Percentiles rank a stretch among this genome's conserved stretches.
phyloP scores from a whole-genome alignment of 2,888 invertebrate species.

The Temnothorax unifasciatus region DNA sequence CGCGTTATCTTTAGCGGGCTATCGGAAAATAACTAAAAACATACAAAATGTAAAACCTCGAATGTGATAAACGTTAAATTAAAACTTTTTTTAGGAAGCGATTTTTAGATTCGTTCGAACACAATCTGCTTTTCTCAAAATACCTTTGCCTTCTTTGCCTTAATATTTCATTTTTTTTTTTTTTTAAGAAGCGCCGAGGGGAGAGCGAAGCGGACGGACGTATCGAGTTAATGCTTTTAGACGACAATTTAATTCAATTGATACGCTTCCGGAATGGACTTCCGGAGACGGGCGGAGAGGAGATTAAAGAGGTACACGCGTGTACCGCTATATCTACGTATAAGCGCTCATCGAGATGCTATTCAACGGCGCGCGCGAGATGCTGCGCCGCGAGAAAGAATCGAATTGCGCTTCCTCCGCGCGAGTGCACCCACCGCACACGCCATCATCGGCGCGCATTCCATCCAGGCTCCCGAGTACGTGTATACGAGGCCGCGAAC shows the following conservation, averaged over 20 bases:
- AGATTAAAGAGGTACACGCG: constrained; percentile 29
- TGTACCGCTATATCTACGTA: constrained; percentile 14
- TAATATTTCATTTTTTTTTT: background rate
- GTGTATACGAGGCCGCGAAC: constrained; percentile 34
- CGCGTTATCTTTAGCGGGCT: background rate
- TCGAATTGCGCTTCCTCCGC: constrained; percentile 25
- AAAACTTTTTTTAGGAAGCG: background rate
- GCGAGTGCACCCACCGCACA: constrained; percentile 15
- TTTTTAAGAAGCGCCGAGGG: background rate
- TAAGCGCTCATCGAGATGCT: constrained; percentile 16
- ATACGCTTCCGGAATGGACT: constrained; percentile 35
- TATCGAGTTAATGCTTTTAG: constrained; percentile 29
- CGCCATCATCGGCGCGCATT: constrained; percentile 15
- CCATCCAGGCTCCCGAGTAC: constrained; percentile 9
- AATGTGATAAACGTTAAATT: background rate
- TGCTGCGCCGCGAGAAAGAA: constrained; percentile 19
- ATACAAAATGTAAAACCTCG: background rate
- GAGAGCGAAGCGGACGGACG: background rate
- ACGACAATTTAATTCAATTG: constrained; percentile 41
- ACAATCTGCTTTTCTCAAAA: background rate
- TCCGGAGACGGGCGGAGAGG: constrained; percentile 9
- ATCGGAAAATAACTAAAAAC: background rate
- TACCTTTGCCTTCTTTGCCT: background rate
- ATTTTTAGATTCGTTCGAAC: background rate
- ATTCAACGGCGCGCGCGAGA: background rate